Conservation (phyloP, 2,113 vertebrate species). For the Macquaria ambigua region DNA sequence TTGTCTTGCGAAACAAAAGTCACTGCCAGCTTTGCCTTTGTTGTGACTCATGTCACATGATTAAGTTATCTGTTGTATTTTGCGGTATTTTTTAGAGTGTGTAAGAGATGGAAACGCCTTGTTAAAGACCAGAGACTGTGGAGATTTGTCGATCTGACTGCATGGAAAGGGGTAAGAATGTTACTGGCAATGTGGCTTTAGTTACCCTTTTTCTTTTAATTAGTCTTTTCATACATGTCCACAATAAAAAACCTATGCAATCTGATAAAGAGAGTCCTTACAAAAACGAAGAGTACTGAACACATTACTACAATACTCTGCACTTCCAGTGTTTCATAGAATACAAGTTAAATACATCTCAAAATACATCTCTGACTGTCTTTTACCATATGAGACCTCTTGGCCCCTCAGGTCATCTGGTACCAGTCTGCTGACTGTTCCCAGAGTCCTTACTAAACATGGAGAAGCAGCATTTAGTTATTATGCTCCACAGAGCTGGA, state of each 20-base stretch:
- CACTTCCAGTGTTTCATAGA: not conserved
- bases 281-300: not conserved
- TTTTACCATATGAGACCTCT: not conserved
- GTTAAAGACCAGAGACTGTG: slow-evolving; percentile 86
- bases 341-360: not conserved
- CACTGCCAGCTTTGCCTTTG: slow-evolving; percentile 38
- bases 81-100: slow-evolving; percentile 77
- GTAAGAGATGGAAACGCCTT: slow-evolving; percentile 84
- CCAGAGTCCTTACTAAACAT: not conserved
- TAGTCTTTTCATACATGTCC: not conserved
- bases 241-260: no score
- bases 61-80: slow-evolving; percentile 42
- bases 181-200: not conserved
- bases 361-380: not conserved
- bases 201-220: not conserved
- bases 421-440: not conserved
- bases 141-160: slow-evolving; percentile 83
- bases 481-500: not conserved
- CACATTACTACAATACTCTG: not conserved
- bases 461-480: not conserved
- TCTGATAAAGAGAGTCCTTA: not conserved
- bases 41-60: slow-evolving; percentile 30
- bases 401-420: not conserved
- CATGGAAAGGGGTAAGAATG: slow-evolving; percentile 83
- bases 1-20: slow-evolving; percentile 27